Evolutionary conservation across 2,888 invertebrate genomes (phyloP).

Genomic region (Apotomis capreana): DNA sequence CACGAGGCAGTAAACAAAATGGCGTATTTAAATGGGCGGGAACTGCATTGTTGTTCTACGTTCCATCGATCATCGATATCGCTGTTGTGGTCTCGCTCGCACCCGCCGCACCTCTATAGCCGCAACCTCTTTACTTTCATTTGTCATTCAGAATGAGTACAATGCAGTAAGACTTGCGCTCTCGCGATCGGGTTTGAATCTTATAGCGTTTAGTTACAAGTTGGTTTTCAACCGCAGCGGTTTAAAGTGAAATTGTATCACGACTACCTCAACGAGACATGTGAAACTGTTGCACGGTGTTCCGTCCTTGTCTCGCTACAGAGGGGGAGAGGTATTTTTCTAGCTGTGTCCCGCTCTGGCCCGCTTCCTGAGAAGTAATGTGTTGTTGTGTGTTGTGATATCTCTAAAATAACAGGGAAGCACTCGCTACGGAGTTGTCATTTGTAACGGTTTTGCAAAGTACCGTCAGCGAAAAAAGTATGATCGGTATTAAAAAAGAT

Average conservation of each 20-base stretch:
- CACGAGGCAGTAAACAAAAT: conserved; percentile 81
- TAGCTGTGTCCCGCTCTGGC: conserved; percentile 68
- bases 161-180: conserved; percentile 54
- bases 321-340: conserved; percentile 66
- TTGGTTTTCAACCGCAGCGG: conserved; percentile 45
- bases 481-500: background rate
- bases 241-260: conserved; percentile 50
- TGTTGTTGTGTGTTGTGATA: conserved; percentile 84
- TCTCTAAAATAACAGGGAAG: conserved; percentile 84
- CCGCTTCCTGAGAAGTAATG: conserved; percentile 79
- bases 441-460: conserved; percentile 79
- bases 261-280: conserved; percentile 58
- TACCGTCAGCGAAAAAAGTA: conserved; percentile 61
- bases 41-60: conserved; percentile 68
- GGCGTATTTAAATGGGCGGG: conserved; percentile 84
- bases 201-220: conserved; percentile 44
- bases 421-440: conserved; percentile 83
- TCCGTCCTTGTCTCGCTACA: conserved; percentile 64
- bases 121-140: conserved; percentile 70
- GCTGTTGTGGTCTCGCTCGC: conserved; percentile 63
- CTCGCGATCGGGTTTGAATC: conserved; percentile 46
- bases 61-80: conserved; percentile 46
- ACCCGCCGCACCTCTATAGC: conserved; percentile 53
- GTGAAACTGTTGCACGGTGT: conserved; percentile 74
- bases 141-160: conserved; percentile 55